phyloP scores from a whole-genome alignment of 2,888 invertebrate genomes.

The Hecatera dysodea region DNA sequence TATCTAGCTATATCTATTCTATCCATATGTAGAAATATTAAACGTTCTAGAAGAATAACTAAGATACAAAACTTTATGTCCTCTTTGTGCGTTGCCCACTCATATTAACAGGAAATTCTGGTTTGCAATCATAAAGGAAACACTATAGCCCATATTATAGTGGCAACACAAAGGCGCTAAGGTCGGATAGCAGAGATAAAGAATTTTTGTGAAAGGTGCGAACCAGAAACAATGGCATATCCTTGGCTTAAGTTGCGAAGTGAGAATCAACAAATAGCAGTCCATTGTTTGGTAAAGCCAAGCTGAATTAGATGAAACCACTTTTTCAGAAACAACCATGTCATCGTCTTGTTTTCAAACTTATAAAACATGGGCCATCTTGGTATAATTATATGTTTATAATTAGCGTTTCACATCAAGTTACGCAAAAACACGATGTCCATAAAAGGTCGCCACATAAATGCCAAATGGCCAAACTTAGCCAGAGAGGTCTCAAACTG shows the following conservation, averaged over 20 bases:
- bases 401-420: conserved; percentile 63
- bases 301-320: conserved; percentile 13
- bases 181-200: conserved; percentile 54
- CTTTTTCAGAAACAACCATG: conserved; percentile 5
- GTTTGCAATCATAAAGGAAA: conserved; percentile 64
- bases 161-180: conserved; percentile 51
- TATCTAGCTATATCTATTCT: not conserved
- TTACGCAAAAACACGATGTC: conserved; percentile 78
- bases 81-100: conserved; percentile 48
- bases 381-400: conserved; percentile 50
- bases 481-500: conserved; percentile 52
- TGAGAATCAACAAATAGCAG: conserved; percentile 45
- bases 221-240: conserved; percentile 54
- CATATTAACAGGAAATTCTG: conserved; percentile 63
- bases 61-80: conserved; percentile 11
- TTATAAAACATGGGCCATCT: conserved; percentile 24
- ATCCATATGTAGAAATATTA: not conserved
- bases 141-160: conserved; percentile 55
- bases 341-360: conserved; percentile 9
- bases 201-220: conserved; percentile 65
- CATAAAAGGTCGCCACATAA: conserved; percentile 78
- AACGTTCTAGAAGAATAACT: conserved; percentile 12
- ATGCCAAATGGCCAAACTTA: conserved; percentile 77
- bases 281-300: conserved; percentile 40
- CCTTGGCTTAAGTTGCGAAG: conserved; percentile 50